Evolutionary conservation across 2,113 vertebrate species (phyloP).

Genomic region (Oxyruncus cristatus): DNA sequence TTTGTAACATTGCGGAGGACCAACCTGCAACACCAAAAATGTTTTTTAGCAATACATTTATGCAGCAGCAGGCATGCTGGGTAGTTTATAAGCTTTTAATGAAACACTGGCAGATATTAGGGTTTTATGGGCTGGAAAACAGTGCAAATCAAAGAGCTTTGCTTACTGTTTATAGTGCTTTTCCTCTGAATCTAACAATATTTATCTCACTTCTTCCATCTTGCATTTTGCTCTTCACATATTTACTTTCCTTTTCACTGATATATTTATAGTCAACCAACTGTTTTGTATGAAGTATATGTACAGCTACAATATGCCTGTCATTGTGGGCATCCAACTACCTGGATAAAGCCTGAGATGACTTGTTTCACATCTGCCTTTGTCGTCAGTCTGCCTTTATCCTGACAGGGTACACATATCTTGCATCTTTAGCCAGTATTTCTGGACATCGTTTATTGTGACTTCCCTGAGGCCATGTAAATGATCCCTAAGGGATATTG

Average conservation of each 20-base stretch:
- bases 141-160: conserved; percentile 74
- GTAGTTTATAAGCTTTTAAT: conserved; percentile 70
- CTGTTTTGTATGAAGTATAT: neutral
- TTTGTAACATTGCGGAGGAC: conserved; percentile 39
- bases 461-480: neutral
- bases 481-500: neutral
- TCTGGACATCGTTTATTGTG: neutral
- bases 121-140: conserved; percentile 78
- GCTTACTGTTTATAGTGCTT: conserved; percentile 72
- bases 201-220: conserved; percentile 66
- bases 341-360: neutral
- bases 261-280: neutral
- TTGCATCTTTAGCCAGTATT: neutral
- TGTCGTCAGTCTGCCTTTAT: neutral
- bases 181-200: conserved; percentile 58
- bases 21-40: neutral
- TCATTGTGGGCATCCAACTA: neutral
- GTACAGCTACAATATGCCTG: neutral
- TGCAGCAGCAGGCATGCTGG: conserved; percentile 26
- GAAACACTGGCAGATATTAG: conserved; percentile 62
- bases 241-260: conserved; percentile 68
- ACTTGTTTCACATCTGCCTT: neutral
- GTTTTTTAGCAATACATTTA: conserved; percentile 51
- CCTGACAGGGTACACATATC: neutral
- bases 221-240: conserved; percentile 64